phyloP scores from a whole-genome alignment of 2,113 vertebrate species.

The Ramphastos sulfuratus region DNA sequence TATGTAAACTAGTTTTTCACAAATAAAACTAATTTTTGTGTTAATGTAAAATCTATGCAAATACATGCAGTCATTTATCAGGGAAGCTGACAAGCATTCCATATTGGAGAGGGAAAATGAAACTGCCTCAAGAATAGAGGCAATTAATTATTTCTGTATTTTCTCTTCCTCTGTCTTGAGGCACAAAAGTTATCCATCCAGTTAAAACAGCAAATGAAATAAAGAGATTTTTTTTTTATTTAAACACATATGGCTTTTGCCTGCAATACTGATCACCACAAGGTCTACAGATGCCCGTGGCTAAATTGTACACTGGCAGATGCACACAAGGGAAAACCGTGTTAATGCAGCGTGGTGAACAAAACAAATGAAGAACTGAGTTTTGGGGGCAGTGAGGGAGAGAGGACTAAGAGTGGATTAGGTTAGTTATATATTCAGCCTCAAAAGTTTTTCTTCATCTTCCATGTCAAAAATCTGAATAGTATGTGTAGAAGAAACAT shows the following conservation, averaged over 20 bases:
- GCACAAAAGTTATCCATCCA: conserved; percentile 87
- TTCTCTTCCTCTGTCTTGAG: conserved; percentile 85
- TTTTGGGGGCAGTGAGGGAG: conserved; percentile 8
- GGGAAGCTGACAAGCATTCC: conserved; percentile 93
- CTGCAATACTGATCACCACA: conserved; percentile 84
- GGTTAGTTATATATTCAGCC: background rate
- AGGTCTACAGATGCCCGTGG: conserved; percentile 86
- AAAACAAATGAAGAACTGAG: conserved; percentile 87
- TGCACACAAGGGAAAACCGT: conserved; percentile 81
- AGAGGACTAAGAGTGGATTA: conserved; percentile 40
- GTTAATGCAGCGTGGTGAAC: conserved; percentile 84
- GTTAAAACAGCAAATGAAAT: conserved; percentile 86
- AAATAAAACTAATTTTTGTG: conserved; percentile 90
- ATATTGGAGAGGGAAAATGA: conserved; percentile 90
- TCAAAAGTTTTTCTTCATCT: background rate
- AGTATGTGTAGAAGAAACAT: background rate
- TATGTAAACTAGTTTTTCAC: conserved; percentile 86
- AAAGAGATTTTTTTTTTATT: conserved; percentile 79
- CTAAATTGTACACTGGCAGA: conserved; percentile 84
- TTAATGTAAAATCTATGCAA: conserved; percentile 98
- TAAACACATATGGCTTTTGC: conserved; percentile 87
- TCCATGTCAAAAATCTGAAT: conserved; percentile 5
- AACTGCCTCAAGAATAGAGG: conserved; percentile 87
- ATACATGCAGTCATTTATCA: conserved; percentile 97
- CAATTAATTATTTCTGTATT: conserved; percentile 95